These are phyloP conservation scores for Macrotrachela quadricornifera DNA, from an alignment of 1,140 invertebrate species.

Conservation along the genomic window DNA sequence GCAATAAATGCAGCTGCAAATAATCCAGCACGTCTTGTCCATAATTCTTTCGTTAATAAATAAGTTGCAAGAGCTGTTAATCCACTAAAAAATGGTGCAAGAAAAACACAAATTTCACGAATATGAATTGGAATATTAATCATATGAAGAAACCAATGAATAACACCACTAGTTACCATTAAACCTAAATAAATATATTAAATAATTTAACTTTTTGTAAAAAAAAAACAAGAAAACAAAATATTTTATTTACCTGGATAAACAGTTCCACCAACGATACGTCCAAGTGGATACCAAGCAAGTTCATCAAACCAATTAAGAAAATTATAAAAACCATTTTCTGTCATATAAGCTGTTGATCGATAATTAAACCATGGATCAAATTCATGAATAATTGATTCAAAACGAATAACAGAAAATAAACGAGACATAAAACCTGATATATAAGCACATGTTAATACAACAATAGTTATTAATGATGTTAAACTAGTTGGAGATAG, in stretches of 20 bases:
- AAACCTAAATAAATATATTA: conserved; percentile 69
- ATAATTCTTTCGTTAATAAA: conserved; percentile 86
- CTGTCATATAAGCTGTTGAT: conserved; percentile 92
- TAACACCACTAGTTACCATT: conserved; percentile 87
- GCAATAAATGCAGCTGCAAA: conserved; percentile 98
- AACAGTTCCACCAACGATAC: conserved; percentile 64
- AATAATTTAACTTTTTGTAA: not conserved
- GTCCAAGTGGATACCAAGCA: conserved; percentile 93
- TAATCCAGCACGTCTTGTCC: conserved; percentile 80
- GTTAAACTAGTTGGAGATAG: not conserved
- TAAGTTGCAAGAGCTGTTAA: conserved; percentile 91
- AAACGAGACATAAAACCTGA: conserved; percentile 87
- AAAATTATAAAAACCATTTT: conserved; percentile 98
- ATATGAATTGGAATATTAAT: conserved; percentile 94
- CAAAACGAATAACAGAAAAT: conserved; percentile 95
- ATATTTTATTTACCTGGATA: conserved; percentile 10
- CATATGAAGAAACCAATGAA: conserved; percentile 73
- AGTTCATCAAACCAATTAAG: conserved; percentile 98
- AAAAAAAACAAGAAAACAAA: no score
- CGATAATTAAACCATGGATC: conserved; percentile 99
- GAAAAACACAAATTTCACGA: conserved; percentile 91
- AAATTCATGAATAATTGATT: conserved; percentile 99
- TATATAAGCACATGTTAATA: conserved; percentile 78
- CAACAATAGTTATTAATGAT: conserved; percentile 42
- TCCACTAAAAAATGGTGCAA: conserved; percentile 83